Percentiles rank a stretch among this genome's conserved stretches.
phyloP scores from a whole-genome alignment of 2,113 vertebrate species.

The Morone chrysops region DNA sequence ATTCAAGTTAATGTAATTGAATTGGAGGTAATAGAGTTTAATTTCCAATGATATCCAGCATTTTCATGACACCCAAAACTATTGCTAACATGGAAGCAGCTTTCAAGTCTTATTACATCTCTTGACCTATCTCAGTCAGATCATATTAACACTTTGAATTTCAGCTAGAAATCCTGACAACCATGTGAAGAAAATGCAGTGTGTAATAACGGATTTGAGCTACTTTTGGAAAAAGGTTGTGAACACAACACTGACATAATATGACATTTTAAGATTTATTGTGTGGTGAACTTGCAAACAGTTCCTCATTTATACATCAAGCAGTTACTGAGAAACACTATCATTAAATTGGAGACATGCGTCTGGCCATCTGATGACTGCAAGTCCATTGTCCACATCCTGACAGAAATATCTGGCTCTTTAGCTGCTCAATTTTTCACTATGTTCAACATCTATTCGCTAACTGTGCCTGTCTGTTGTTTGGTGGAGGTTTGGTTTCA shows the following conservation, averaged over 20 bases:
- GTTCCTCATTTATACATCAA: background rate
- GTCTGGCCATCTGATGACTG: background rate
- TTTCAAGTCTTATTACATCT: background rate
- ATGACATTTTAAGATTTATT: background rate
- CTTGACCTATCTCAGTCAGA: background rate
- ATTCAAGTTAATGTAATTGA: background rate
- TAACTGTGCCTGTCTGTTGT: background rate
- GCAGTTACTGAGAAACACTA: background rate
- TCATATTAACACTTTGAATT: background rate
- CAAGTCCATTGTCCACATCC: background rate
- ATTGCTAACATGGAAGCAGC: background rate
- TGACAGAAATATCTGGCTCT: background rate
- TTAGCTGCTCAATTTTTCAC: background rate
- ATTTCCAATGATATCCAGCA: slow-evolving; percentile 16
- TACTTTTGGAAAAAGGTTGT: background rate
- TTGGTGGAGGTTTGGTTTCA: background rate
- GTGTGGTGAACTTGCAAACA: background rate
- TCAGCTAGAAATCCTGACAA: background rate
- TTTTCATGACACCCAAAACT: slow-evolving; percentile 8
- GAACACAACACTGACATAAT: background rate
- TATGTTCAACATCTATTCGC: background rate
- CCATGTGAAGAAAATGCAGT: background rate
- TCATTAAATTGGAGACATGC: background rate
- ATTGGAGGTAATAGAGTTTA: background rate
- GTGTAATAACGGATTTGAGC: background rate